Conservation (phyloP, 2,888 invertebrate genomes). For the Agrochola macilenta region DNA sequence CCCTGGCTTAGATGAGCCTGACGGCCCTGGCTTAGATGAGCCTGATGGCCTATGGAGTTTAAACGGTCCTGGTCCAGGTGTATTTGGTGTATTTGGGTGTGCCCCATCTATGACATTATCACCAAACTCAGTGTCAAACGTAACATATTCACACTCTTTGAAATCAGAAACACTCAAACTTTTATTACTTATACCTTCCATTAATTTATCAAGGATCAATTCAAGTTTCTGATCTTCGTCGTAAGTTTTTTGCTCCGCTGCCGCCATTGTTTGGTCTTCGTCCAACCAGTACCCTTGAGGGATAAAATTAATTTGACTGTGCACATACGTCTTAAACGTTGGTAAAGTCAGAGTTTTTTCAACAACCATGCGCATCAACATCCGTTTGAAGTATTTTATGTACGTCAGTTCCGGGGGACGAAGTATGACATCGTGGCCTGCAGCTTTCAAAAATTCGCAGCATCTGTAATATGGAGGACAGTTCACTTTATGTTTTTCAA, state of each 20-base stretch:
- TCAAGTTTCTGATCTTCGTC: conserved; percentile 62
- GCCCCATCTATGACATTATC: conserved; percentile 15
- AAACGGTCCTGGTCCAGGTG: neutral
- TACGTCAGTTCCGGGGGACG: conserved; percentile 43
- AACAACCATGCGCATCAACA: neutral
- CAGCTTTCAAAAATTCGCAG: conserved; percentile 37
- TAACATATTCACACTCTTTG: conserved; percentile 17
- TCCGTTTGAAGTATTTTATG: conserved; percentile 29
- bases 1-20: neutral
- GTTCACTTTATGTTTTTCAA: conserved; percentile 68
- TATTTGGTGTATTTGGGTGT: neutral
- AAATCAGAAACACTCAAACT: conserved; percentile 33
- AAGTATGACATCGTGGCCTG: conserved; percentile 46
- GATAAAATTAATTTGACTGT: conserved; percentile 45
- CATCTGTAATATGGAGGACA: conserved; percentile 5
- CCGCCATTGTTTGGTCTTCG: conserved; percentile 21
- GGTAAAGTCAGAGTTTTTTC: neutral
- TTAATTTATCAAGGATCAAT: conserved; percentile 57
- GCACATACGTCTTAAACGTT: neutral
- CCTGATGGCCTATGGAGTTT: neutral
- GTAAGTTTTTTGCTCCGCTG: conserved; percentile 39
- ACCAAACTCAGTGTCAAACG: conserved; percentile 20
- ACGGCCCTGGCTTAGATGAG: neutral
- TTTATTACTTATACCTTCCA: conserved; percentile 14
- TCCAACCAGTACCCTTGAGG: conserved; percentile 57